phyloP scores from a whole-genome alignment of 2,797 vertebrate species.

The Avahi laniger region DNA sequence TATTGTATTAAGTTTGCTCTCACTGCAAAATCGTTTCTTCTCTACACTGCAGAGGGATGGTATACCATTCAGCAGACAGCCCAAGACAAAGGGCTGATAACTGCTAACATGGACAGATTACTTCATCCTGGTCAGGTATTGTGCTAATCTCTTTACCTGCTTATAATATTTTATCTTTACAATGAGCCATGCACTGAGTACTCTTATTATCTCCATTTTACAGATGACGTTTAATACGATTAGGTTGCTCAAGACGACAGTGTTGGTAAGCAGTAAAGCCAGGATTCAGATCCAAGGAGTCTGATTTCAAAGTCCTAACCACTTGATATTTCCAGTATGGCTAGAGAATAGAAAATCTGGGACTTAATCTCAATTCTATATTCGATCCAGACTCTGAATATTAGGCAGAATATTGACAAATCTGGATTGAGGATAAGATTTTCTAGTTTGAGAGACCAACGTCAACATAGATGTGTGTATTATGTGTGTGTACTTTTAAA shows the following conservation, averaged over 20 bases:
- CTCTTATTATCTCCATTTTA: conserved; percentile 60
- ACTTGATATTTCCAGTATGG: not conserved
- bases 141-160: conserved; percentile 59
- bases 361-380: conserved; percentile 19
- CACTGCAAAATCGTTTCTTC: not conserved
- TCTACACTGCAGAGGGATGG: not conserved
- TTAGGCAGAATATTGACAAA: conserved; percentile 49
- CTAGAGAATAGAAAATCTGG: not conserved
- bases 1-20: not conserved
- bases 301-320: conserved; percentile 48
- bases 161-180: conserved; percentile 57
- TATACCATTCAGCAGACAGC: not conserved
- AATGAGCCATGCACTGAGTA: conserved; percentile 37
- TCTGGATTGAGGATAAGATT: not conserved
- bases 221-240: conserved; percentile 62
- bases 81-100: not conserved
- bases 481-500: too few species aligned
- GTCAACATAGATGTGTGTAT: not conserved
- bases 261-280: not conserved
- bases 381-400: conserved; percentile 26
- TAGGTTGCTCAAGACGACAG: not conserved
- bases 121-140: not conserved
- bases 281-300: conserved; percentile 13
- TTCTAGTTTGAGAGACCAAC: not conserved
- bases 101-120: conserved; percentile 36